Conservation (phyloP, 1,140 invertebrate species). For the Hylaeus volcanicus region DNA sequence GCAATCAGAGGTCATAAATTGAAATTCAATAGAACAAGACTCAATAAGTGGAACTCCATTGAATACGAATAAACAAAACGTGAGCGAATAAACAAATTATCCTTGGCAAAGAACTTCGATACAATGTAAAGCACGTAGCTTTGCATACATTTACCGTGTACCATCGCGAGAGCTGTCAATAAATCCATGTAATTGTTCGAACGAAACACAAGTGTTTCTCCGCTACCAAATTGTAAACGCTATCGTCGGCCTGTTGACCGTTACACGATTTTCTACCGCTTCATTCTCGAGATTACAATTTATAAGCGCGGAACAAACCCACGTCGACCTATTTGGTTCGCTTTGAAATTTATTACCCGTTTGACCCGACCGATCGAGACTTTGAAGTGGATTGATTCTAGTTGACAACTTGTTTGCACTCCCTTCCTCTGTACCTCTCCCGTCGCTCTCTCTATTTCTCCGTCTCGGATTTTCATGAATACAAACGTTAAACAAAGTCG, state of each 20-base stretch:
- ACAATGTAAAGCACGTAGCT: neutral
- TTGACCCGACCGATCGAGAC: constrained; percentile 58
- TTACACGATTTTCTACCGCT: constrained; percentile 42
- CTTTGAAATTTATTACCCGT: constrained; percentile 60
- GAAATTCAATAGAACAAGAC: no score
- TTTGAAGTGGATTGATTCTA: constrained; percentile 52
- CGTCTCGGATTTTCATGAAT: constrained; percentile 8
- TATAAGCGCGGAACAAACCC: constrained; percentile 47
- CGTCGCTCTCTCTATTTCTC: neutral
- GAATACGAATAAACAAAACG: neutral
- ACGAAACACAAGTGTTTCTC: neutral
- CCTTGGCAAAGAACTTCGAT: no score
- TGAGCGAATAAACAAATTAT: neutral
- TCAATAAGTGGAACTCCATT: no score
- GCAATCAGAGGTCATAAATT: no score
- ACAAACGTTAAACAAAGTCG: neutral
- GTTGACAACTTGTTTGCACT: constrained; percentile 59
- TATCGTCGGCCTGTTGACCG: constrained; percentile 22
- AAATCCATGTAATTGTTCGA: neutral
- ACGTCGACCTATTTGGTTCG: constrained; percentile 55
- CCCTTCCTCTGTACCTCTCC: constrained; percentile 32
- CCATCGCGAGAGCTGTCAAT: neutral
- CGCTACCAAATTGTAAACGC: constrained; percentile 42
- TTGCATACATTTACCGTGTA: no score
- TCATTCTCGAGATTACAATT: constrained; percentile 57